Evolutionary conservation across 2,797 vertebrate species (phyloP).

Genomic region (Apogon hyalosoma): DNA sequence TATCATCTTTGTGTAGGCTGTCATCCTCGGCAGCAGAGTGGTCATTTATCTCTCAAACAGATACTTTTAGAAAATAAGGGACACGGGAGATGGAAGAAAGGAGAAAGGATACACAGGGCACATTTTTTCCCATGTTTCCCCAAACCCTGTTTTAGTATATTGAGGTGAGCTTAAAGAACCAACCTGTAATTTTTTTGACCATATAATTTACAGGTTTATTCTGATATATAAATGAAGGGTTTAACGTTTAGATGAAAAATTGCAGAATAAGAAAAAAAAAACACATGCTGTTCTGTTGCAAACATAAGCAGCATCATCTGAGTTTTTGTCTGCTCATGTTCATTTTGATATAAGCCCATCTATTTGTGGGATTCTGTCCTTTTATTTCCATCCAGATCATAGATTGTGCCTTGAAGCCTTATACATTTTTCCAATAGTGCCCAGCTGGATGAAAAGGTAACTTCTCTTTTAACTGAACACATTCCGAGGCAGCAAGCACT

Average conservation of each 20-base stretch:
- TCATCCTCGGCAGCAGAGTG: conserved; percentile 84
- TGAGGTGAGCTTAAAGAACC: conserved; percentile 38
- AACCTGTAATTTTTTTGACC: conserved; percentile 23
- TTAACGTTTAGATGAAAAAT: conserved; percentile 7
- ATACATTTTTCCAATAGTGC: conserved; percentile 35
- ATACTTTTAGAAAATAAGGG: conserved; percentile 86
- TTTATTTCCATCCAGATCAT: conserved; percentile 24
- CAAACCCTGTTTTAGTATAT: conserved; percentile 40
- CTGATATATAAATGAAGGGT: conserved; percentile 6
- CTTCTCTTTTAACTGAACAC: conserved; percentile 43
- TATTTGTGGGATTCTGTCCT: not conserved
- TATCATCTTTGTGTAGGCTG: conserved; percentile 92
- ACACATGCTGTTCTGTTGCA: not conserved
- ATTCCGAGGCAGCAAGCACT: conserved; percentile 16
- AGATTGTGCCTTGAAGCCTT: conserved; percentile 22
- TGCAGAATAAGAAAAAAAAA: conserved; percentile 11
- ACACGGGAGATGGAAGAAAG: conserved; percentile 66
- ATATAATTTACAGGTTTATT: conserved; percentile 30
- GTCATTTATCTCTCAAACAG: conserved; percentile 89
- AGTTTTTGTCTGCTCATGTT: conserved; percentile 7
- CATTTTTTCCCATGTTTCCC: conserved; percentile 49
- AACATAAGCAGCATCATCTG: conserved; percentile 1
- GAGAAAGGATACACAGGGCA: conserved; percentile 67
- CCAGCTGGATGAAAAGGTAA: conserved; percentile 49
- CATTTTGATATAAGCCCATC: conserved; percentile 7